Evolutionary conservation across 2,888 invertebrate genomes (phyloP).

Genomic region (Dryobota labecula): DNA sequence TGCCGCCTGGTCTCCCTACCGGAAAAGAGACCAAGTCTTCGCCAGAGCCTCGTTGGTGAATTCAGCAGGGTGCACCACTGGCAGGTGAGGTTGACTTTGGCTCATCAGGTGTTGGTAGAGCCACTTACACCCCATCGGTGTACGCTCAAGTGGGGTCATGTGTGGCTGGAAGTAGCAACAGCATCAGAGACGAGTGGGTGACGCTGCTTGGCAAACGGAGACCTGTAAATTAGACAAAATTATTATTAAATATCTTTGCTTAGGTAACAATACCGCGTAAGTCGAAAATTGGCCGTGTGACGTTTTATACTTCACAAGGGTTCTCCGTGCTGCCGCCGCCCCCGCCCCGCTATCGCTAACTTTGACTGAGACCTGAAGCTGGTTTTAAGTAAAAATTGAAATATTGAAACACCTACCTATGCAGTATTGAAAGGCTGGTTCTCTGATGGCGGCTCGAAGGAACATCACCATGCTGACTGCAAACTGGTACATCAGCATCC

Average conservation of each 20-base stretch:
- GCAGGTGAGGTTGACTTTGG: constrained; percentile 52
- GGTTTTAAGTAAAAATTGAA: no score
- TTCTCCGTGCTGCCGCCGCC: no score
- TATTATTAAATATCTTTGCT: no score
- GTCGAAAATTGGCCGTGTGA: no score
- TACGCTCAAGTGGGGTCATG: neutral
- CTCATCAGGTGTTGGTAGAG: constrained; percentile 15
- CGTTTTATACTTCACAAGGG: no score
- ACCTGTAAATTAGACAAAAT: constrained; percentile 1
- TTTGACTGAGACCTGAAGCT: no score
- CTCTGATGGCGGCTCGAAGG: no score
- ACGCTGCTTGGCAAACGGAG: neutral
- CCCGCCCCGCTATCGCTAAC: no score
- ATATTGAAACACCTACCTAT: neutral
- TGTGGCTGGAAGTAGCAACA: neutral
- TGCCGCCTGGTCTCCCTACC: neutral
- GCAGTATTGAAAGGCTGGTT: neutral
- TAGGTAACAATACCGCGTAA: no score
- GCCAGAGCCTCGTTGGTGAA: constrained; percentile 27
- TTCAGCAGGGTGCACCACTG: constrained; percentile 46
- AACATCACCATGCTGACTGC: neutral
- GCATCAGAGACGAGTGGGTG: no score
- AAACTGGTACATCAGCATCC: no score
- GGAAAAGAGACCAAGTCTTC: neutral
- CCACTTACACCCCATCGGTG: constrained; percentile 44